These are phyloP conservation scores for Protobothrops flavoviridis DNA, from an alignment of 2,113 vertebrate genomes.

Conservation along the genomic window DNA sequence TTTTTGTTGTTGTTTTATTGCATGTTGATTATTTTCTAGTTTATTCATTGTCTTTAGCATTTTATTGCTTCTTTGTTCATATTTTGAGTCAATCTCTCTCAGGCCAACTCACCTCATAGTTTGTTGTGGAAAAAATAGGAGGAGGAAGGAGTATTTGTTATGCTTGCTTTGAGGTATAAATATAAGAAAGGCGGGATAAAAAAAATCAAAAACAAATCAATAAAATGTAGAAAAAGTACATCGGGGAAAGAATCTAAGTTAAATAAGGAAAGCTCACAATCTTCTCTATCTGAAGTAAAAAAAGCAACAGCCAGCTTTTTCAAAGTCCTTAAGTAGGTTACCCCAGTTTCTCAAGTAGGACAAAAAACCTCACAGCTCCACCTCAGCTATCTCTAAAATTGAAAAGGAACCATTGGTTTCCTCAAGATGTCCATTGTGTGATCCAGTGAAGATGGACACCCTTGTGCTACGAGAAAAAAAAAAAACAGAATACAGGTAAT, in stretches of 20 bases:
- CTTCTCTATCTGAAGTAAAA: not conserved
- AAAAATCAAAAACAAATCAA: not conserved
- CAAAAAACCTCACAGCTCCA: not conserved
- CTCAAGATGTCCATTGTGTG: not conserved
- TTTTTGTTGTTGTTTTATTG: no score
- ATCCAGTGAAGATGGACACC: not conserved
- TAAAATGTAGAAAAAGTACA: not conserved
- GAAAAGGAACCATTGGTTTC: not conserved
- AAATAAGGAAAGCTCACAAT: not conserved
- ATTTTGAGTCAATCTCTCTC: no score
- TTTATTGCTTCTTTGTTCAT: no score
- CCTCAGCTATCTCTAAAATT: not conserved
- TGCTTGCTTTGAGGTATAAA: no score
- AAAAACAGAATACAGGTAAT: not conserved
- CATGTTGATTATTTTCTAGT: no score
- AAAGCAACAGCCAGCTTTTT: not conserved
- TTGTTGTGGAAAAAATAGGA: no score
- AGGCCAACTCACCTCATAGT: no score
- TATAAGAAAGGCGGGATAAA: no score
- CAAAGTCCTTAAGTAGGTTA: not conserved
- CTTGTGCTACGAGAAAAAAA: not conserved
- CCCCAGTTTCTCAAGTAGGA: not conserved
- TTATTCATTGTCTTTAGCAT: no score
- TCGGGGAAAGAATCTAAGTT: not conserved
- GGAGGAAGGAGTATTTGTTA: no score